These are phyloP conservation scores for Laterallus jamaicensis DNA, from an alignment of 2,113 vertebrate species.

Conservation along the genomic window DNA sequence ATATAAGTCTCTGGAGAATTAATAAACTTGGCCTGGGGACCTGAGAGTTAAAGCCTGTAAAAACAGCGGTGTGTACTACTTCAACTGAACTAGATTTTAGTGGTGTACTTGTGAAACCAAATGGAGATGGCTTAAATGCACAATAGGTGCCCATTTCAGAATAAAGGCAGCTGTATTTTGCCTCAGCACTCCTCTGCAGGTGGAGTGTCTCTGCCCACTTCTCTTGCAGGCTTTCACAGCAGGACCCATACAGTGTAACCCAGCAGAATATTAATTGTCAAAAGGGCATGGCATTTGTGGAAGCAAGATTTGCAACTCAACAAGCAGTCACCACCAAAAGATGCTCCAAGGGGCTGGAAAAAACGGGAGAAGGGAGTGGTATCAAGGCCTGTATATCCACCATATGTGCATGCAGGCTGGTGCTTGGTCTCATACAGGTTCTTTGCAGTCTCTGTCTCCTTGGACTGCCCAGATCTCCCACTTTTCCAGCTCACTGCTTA, in stretches of 20 bases:
- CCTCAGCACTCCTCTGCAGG: not conserved
- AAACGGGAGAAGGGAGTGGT: not conserved
- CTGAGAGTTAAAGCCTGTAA: conserved; percentile 12
- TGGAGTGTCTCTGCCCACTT: not conserved
- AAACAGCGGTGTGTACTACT: not conserved
- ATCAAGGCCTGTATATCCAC: fast-evolving
- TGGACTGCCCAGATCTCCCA: not conserved
- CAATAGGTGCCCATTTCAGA: not conserved
- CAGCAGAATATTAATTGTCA: not conserved
- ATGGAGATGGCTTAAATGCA: not conserved
- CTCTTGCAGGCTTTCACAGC: not conserved
- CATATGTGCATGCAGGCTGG: not conserved
- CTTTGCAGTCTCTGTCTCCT: not conserved
- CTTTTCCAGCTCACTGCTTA: not conserved
- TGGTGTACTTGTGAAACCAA: not conserved
- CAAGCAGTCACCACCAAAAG: not conserved
- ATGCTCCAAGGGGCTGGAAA: not conserved
- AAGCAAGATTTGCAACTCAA: not conserved
- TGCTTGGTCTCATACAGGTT: not conserved
- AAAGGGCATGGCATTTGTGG: not conserved
- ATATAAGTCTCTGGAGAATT: conserved; percentile 13
- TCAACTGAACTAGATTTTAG: not conserved
- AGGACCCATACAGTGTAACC: not conserved
- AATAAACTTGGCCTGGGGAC: conserved; percentile 22
- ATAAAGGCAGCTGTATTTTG: conserved; percentile 7